Base-by-base conservation (phyloP, 30 jellyfish, hydroid and myxozoan genomes). In the Turritopsis dohrnii region DNA sequence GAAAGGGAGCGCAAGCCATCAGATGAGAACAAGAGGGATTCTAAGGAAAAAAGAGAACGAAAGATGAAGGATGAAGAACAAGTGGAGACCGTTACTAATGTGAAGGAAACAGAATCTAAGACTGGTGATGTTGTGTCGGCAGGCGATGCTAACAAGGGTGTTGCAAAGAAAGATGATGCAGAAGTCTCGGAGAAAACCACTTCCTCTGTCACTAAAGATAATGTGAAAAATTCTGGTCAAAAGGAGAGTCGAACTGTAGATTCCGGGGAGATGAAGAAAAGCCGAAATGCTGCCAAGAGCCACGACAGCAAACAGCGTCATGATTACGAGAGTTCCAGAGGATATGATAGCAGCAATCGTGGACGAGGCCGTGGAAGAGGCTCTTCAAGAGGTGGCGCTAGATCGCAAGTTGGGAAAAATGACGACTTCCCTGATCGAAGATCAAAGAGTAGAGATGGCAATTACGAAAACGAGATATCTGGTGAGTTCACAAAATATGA, bases 231-330 rank as follows among this genome's bases (percentile, higher is more conserved):
- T 41, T 41, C 13, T 41, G 60, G 60, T 41, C 60, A 41, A 41
- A 41, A 13, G 60, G 60, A 41, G 13, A 41, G 13, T 13, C 60
- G 60, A 41, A 41, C 60, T 41, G 5, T 13, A 41, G 60, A 41
- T 41, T 29, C 79, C 75, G 69, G 27, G 79, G 69, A 28, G 82
- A 66, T 19, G 84, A 52, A n/a, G 84, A 54, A 54, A 75, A 60
- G 25, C 83, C 80, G 30, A 25, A 26, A 72, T 27, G 27, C 18
- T 54, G 60, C 8, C 52, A 24, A 17, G 31, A 54, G 31, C 24
- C 31, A n/a, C 87, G 29, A 54, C 71, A 76, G n/a, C 7, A 74
- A 7, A 13, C 60, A 41, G 60, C 60, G 60, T 19, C 16, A 69
- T 27, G 77, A 69, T 19, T 69, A 23, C 0, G 30, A 27, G 5